Evolutionary conservation across 2,888 invertebrate species (phyloP), one percentile per base, ranked within the genome.

Genomic region (Leptinotarsa haldemani): DNA sequence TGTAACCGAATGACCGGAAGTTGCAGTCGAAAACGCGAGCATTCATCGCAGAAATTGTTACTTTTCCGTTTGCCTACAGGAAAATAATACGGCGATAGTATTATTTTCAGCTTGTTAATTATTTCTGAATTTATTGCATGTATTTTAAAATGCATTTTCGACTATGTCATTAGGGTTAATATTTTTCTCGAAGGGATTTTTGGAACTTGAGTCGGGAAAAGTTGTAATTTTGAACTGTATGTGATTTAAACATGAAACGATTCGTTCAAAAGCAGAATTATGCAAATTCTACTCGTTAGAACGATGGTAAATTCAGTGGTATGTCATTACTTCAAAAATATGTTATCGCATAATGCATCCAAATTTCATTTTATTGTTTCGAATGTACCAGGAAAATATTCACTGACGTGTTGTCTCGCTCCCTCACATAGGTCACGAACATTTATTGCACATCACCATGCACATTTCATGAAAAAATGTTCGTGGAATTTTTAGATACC

Each of bases 21-120:
- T 79, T 74, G 70, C 61, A 70, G 72, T 73, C 72, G 70, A 76
- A 80, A 79, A 75, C 76, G 77, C 76, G 69, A 77, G 58, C 73
- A 73, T 73, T 73, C 77, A 74, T 75, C 71, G 25, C 50, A 72
- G 48, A 80, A 80, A 79, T 80, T 79, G 72, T 75, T 75, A 74
- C 73, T 70, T 78, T 77, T 77, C 74, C 69, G 72, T 76, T 75
- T 76, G 69, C 70, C 58, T 69, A 69, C 64, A 58, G 65, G 69
- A 73, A 75, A 78, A 77, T 74, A 64, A 72, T 65, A 78, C 20
- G 22, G 30, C 69, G 13, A 25, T 46, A 3, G 30, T 66, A 47
- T 74, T 69, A 74, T 74, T 77, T 72, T 65, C 53, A 71, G 69
- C 74, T 75, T 65, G 73, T 75, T 78, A 69, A 77, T 77, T 74